phyloP scores from a whole-genome alignment of 1,140 invertebrate species.

The Lasioglossum baleicum region DNA sequence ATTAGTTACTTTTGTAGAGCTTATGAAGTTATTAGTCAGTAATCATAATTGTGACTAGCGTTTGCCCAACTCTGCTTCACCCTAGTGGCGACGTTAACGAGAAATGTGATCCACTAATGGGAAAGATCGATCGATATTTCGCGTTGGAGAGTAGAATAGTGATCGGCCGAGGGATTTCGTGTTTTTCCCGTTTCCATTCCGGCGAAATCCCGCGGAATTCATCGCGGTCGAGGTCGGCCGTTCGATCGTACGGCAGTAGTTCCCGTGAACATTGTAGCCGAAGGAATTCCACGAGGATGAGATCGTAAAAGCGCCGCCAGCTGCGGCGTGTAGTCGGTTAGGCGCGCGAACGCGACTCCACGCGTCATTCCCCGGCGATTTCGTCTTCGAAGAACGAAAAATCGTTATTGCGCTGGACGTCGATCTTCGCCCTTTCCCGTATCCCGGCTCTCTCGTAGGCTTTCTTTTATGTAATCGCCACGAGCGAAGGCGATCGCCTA shows the following conservation, averaged over 20 bases:
- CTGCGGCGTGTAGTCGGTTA: not conserved
- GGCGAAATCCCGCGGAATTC: no score
- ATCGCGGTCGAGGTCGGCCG: not conserved
- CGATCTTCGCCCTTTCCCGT: not conserved
- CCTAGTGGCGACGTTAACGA: no score
- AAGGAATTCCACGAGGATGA: not conserved
- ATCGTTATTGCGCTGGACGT: not conserved
- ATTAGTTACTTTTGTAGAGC: no score
- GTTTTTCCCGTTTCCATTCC: no score
- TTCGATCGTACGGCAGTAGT: not conserved
- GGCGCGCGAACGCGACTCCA: not conserved
- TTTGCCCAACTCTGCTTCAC: no score
- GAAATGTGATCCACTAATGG: no score
- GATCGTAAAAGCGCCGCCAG: conserved; percentile 5
- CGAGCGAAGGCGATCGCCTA: no score
- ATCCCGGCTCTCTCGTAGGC: not conserved
- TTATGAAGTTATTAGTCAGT: no score
- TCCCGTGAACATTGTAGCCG: not conserved
- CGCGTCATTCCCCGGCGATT: not conserved
- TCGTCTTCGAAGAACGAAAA: not conserved
- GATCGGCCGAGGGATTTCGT: no score
- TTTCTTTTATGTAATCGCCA: not conserved
- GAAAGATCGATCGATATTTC: no score
- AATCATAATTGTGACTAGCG: no score
- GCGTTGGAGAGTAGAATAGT: no score